phyloP scores from a whole-genome alignment of 2,113 vertebrate species.

The Esox niger region DNA sequence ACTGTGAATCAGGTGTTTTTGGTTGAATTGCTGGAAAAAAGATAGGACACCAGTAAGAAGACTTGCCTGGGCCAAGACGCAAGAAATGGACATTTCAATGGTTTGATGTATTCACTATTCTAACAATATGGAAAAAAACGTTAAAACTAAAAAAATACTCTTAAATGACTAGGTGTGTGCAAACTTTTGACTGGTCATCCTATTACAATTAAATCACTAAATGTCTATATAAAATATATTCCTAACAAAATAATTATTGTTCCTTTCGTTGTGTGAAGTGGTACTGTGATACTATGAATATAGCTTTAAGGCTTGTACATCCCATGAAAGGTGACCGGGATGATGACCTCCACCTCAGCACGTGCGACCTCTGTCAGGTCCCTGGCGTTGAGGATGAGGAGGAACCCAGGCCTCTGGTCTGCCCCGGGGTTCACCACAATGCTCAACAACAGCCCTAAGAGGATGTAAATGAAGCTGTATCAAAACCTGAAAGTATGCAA shows the following conservation, averaged over 20 bases:
- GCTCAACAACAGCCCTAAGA: slow-evolving; percentile 80
- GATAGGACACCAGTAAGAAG: no score
- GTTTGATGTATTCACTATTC: no score
- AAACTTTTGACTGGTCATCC: no score
- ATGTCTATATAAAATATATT: no score
- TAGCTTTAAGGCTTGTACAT: slow-evolving; percentile 70
- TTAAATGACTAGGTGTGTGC: no score
- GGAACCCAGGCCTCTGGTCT: slow-evolving; percentile 76
- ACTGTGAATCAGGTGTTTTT: no score
- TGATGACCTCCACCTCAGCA: slow-evolving; percentile 81
- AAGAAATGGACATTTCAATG: no score
- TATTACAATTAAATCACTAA: no score
- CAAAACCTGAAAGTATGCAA: not conserved
- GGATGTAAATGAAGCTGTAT: not conserved
- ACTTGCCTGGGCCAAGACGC: no score
- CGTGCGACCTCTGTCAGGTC: slow-evolving; percentile 84
- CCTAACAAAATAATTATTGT: not conserved
- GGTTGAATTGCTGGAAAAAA: no score
- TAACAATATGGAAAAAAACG: no score
- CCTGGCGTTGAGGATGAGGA: slow-evolving; percentile 81
- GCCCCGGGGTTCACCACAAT: slow-evolving; percentile 77
- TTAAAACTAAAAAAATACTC: no score
- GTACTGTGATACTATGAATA: not conserved
- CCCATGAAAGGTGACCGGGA: slow-evolving; percentile 85
- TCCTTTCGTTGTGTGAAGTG: not conserved